Evolutionary conservation across 2,113 vertebrate species (phyloP), one percentile per base, ranked within the genome.

Genomic region (Talpa occidentalis): DNA sequence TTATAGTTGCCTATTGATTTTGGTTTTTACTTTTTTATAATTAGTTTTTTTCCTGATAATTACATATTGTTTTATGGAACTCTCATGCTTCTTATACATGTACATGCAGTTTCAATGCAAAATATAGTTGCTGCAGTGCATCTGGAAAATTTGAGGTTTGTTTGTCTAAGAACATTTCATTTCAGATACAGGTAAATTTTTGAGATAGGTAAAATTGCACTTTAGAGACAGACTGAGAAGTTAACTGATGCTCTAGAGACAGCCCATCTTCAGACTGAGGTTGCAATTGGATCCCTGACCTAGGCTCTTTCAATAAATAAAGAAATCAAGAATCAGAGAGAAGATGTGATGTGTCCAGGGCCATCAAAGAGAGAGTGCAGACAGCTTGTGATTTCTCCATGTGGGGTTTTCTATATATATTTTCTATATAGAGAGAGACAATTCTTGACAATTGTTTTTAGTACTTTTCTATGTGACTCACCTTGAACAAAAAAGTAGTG

Each of bases 391-490:
- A 64, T 76, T 84, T 93, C 66, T 76, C 17, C 35, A 30, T 5
- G 6, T 35, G 15, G 37, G 49, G 90, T 44, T 26, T 47, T 24
- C n/a, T n/a, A n/a, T n/a, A n/a, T n/a, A n/a, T 40, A 28, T 40
- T 76, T 77, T 78, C 49, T 32, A 17, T 3, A 11, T 15, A 12
- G 44, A 22, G 16, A 10, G 40, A 22, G 16, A 8, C 54, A 56
- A 32, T 70, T 74, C 42, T 49, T 88, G 30, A 76, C 10, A 47
- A 14, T 52, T 72, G 54, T 82, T 17, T 93, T 40, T n/a, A 35
- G 24, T 89, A 60, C 84, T 72, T 88, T 88, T 26, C 87, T 67
- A 4, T 54, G 30, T 77, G 88, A 47, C 74, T 97, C 67, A 30
- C 10, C 85, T 60, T 40, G 56, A 78, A 85, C 52, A 86, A 64